These are phyloP conservation scores for Lacerta agilis DNA, from an alignment of 2,797 vertebrate species.

Conservation along the genomic window DNA sequence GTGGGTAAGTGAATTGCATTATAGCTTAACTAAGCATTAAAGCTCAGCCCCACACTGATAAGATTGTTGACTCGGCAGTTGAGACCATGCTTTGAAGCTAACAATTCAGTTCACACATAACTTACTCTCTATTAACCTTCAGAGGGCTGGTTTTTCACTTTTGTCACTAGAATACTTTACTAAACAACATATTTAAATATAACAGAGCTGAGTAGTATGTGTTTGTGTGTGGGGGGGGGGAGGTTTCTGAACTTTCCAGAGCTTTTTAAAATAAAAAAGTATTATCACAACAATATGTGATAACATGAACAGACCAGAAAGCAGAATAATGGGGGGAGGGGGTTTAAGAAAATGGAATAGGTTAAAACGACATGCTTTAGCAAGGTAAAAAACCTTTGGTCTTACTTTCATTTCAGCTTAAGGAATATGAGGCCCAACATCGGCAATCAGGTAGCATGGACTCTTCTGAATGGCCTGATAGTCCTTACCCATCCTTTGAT, in stretches of 20 bases:
- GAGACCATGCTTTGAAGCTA: background rate
- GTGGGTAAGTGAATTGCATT: background rate
- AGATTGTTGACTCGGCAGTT: background rate
- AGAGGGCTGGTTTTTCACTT: background rate
- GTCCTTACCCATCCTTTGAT: slow-evolving; percentile 87
- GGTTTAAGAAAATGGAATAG: background rate
- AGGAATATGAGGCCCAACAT: slow-evolving; percentile 96
- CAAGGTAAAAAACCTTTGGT: slow-evolving; percentile 11
- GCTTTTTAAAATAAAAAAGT: background rate
- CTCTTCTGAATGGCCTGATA: slow-evolving; percentile 89
- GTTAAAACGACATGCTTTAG: slow-evolving; percentile 27
- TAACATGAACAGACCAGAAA: background rate
- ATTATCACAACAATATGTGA: background rate
- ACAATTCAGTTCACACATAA: background rate
- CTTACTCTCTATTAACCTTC: background rate
- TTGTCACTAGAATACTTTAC: background rate
- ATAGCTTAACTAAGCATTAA: slow-evolving; percentile 10
- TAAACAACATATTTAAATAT: background rate
- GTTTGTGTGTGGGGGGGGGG: background rate
- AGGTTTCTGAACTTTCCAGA: background rate
- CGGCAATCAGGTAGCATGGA: slow-evolving; percentile 85
- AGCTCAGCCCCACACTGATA: background rate
- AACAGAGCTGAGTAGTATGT: background rate
- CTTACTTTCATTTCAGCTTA: slow-evolving; percentile 89
- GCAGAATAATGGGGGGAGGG: background rate